Base-by-base conservation (phyloP, 64 coral and sea anemone species). In the Hydrozoanthus tunicans region DNA sequence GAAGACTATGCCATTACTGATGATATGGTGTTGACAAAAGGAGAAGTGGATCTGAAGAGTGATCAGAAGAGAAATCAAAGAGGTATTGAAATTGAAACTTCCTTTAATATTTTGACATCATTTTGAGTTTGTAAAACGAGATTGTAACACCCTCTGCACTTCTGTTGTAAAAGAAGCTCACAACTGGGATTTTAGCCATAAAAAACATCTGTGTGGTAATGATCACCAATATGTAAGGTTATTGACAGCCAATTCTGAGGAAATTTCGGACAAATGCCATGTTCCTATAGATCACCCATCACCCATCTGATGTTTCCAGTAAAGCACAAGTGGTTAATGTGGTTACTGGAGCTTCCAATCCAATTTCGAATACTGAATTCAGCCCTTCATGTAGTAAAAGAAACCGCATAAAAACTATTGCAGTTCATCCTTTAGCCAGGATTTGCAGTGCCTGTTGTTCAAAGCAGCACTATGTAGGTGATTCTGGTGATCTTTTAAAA, bases 151-250 rank as follows among this genome's bases (percentile, higher is more conserved):
- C 20, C 80, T 93, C 69, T 89, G 51, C 76, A 88, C 75, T 80
- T 82, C 92, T 55, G 55, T 79, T 12, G 92, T 93, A 63, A 89
- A 89, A 53, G 92, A 93, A 55, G 63, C 59, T 51, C 92, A 81
- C 77, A 69, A 78, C 51, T 93, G 92, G 92, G 92, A 93, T 89
- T 93, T 93, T 89, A 88, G 51, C 79, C 92, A 89, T 93, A 82
- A 89, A n/a, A 86, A 86, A 77, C 92, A 93, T 43, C 32, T 43
- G 32, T 43, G 32, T 43, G 32, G 32, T 43, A 43, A 43, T 43
- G 32, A 2, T 43, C 32, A 43, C 32, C 32, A 1, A 43, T 43
- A 89, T 56, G 92, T 89, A 26, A 88, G 83, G 69, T 66, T 93
- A 53, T 43, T 80, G 8, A 93, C 59, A 59, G 58, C 43, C 24